Percentiles rank a stretch among this genome's conserved stretches.
phyloP scores from a whole-genome alignment of 2,888 invertebrate species.

The Xestia c-nigrum region DNA sequence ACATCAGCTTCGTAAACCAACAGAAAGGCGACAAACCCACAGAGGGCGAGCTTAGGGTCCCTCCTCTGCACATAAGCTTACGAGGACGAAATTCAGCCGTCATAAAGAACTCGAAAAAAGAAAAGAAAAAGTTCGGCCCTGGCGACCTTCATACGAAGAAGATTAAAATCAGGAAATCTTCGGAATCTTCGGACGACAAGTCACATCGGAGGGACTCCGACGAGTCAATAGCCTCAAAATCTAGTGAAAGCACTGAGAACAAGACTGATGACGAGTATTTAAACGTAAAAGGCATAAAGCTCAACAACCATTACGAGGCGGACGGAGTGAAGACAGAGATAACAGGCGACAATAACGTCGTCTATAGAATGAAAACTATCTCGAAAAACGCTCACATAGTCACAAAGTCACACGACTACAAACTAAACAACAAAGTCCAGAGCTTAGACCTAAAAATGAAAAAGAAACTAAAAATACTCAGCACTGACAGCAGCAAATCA shows the following conservation, averaged over 20 bases:
- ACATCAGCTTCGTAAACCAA: slow-evolving; percentile 93
- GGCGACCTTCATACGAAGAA: slow-evolving; percentile 89
- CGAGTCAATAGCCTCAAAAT: slow-evolving; percentile 79
- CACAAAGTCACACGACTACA: slow-evolving; percentile 86
- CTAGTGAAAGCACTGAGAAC: slow-evolving; percentile 80
- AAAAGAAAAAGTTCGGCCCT: slow-evolving; percentile 90
- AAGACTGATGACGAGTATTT: slow-evolving; percentile 87
- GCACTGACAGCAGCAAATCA: slow-evolving; percentile 74
- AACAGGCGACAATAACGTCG: slow-evolving; percentile 83
- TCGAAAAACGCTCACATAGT: slow-evolving; percentile 89
- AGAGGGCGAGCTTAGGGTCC: slow-evolving; percentile 94
- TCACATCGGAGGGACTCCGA: slow-evolving; percentile 82
- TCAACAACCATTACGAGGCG: slow-evolving; percentile 84
- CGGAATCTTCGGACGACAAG: slow-evolving; percentile 81
- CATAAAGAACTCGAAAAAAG: slow-evolving; percentile 94
- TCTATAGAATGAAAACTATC: slow-evolving; percentile 88
- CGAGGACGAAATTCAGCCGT: slow-evolving; percentile 96
- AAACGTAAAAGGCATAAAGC: slow-evolving; percentile 82
- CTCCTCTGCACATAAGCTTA: slow-evolving; percentile 96
- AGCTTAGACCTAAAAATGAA: slow-evolving; percentile 84
- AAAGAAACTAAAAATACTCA: slow-evolving; percentile 84
- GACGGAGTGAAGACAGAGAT: slow-evolving; percentile 86
- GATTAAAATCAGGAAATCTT: slow-evolving; percentile 86
- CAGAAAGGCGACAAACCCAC: slow-evolving; percentile 87
- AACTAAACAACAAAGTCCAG: slow-evolving; percentile 82